phyloP scores from a whole-genome alignment of 1,140 invertebrate genomes.

The Oryctes rhinoceros region DNA sequence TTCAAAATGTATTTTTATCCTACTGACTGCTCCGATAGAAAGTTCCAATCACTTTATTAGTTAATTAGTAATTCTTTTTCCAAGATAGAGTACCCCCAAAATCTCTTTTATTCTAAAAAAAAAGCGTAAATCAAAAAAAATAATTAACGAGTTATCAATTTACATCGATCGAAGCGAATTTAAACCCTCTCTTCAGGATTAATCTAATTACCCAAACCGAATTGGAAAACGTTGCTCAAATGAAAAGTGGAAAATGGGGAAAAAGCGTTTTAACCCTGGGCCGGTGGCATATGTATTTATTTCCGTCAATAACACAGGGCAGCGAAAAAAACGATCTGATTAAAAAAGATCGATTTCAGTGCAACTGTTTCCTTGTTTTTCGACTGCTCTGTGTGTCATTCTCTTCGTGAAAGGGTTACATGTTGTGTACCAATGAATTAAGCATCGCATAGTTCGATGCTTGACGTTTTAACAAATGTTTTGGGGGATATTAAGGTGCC shows the following conservation, averaged over 20 bases:
- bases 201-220: conserved; percentile 14
- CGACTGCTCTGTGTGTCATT: not conserved
- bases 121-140: not conserved
- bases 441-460: not conserved
- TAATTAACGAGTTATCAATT: conserved; percentile 15
- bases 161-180: not conserved
- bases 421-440: not conserved
- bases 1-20: too few species aligned
- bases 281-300: conserved; percentile 9
- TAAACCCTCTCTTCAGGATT: not conserved
- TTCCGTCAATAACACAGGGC: not conserved
- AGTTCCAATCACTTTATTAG: too few species aligned
- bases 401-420: not conserved
- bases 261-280: not conserved
- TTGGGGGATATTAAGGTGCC: not conserved
- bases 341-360: not conserved
- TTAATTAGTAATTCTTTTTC: too few species aligned
- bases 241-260: conserved; percentile 4
- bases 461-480: too few species aligned
- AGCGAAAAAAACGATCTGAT: not conserved
- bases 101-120: too few species aligned
- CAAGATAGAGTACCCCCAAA: too few species aligned
- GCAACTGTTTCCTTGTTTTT: not conserved
- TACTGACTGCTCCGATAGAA: too few species aligned
- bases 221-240: conserved; percentile 14